Evolutionary conservation across 1,140 invertebrate genomes (phyloP), one percentile per base, ranked within the genome.

Genomic region (Neodiprion pinetum): DNA sequence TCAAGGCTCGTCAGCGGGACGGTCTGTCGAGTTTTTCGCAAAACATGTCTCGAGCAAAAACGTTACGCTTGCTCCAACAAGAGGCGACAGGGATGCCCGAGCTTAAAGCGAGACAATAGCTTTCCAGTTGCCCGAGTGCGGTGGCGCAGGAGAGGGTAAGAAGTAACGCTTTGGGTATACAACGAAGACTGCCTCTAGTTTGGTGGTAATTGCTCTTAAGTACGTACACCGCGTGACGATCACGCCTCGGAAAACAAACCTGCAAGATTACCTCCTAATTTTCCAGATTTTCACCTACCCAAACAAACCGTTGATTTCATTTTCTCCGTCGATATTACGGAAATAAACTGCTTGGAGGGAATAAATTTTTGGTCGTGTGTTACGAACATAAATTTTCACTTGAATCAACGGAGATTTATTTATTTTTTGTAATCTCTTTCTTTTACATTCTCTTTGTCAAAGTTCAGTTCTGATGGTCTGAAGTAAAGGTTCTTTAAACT

Each of bases 161-260:
- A 61, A 61, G n/a, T 61, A 61, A 61, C 53, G 53, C 53, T 61
- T 14, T 61, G 11, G 53, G 53, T 61, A 61, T 61, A 61, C 53
- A 61, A 61, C 53, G n/a, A 17, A 9, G 53, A 61, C 53, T 17
- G 53, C 53, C 7, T 17, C 11, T 61, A 61, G 71, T 75, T 75
- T 69, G 47, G 61, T 14, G 71, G 65, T 48, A 73, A 17, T 23
- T 61, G 21, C 50, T 9, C 21, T 53, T 14, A 40, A 76, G 65
- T 71, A 74, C 72, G 69, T 75, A 50, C 40, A 48, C 14, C 48
- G 72, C 66, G 76, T 76, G 73, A 72, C 48, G 75, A 79, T 79
- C 75, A 76, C 72, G 75, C 71, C 67, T 66, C 67, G 21, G 71
- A 53, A 69, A 77, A 75, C 53, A 61, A 14, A 61, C 53, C 53